A percentile compares a stretch with the other conserved stretches of the same genome.
phyloP scores from a whole-genome alignment of 2,888 invertebrate genomes.

The Pedicia rivosa region DNA sequence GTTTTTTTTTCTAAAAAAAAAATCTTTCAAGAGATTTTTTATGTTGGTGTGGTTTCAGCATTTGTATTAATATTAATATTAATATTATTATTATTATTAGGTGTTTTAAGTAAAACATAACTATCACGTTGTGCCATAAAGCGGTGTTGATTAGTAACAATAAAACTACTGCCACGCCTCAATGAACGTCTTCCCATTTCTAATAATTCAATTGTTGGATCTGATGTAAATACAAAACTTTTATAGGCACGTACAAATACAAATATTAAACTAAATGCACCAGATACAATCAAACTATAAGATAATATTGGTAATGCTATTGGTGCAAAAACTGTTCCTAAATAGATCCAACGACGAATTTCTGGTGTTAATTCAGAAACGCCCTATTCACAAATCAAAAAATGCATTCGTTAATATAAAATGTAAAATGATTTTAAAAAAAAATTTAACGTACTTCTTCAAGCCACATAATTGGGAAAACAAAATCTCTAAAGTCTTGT shows the following conservation, averaged over 20 bases:
- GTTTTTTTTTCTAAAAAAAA: background rate
- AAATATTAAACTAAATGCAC: slow-evolving; percentile 44
- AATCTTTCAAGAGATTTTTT: slow-evolving; percentile 1
- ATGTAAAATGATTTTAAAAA: background rate
- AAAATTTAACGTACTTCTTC: slow-evolving; percentile 47
- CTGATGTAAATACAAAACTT: slow-evolving; percentile 49
- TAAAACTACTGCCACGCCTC: slow-evolving; percentile 38
- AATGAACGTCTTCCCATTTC: slow-evolving; percentile 61
- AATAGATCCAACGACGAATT: slow-evolving; percentile 66
- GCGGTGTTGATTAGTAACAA: slow-evolving; percentile 27
- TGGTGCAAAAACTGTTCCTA: slow-evolving; percentile 64
- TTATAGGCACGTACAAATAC: slow-evolving; percentile 61
- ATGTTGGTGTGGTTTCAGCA: slow-evolving; percentile 7
- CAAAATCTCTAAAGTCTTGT: slow-evolving; percentile 58
- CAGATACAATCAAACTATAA: slow-evolving; percentile 55
- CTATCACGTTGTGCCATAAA: slow-evolving; percentile 23
- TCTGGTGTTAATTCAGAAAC: slow-evolving; percentile 61
- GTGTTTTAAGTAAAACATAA: slow-evolving; percentile 23
- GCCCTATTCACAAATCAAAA: slow-evolving; percentile 34
- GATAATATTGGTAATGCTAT: slow-evolving; percentile 50
- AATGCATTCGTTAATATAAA: background rate
- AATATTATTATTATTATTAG: slow-evolving; percentile 11
- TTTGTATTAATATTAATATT: too few relatives aligned
- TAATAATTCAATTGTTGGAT: slow-evolving; percentile 51
- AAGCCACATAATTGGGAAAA: slow-evolving; percentile 79